Evolutionary conservation across 1,140 invertebrate genomes (phyloP), one percentile per base, ranked within the genome.

Genomic region (Meloidogyne floridensis): DNA sequence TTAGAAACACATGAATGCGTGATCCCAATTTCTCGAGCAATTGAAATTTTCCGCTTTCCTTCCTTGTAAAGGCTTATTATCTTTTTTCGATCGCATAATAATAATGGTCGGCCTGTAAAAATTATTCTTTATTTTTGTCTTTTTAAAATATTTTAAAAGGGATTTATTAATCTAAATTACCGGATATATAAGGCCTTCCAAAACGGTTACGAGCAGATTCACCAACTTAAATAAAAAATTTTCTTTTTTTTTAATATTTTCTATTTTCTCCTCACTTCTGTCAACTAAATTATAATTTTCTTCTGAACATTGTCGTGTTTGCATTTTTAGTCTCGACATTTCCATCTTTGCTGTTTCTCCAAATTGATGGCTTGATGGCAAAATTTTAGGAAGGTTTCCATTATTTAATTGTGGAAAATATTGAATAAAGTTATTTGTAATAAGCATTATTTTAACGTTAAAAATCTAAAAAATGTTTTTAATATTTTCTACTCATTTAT

Each of bases 1-100:
- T 80, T 80, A 43, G 79, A 80, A 13, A 80, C 79, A 72, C 79
- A 80, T n/a, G 79, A 80, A 80, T 80, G 79, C 53, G 79, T 80
- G 8, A 80, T 56, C 13, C 79, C 79, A 13, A 80, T 80, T 32
- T 80, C 79, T 72, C 79, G 43, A 7, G 79, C 79, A 51, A 80
- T 80, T 51, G 79, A 20, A 56, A 80, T 80, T 54, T 80, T 80
- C 9, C 72, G 32, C 8, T 72, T 43, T 3, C 79, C 79, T 3
- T 80, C 72, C 18, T 56, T 47, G 18, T 73, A 73, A 15, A 80
- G 65, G n/a, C 54, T 53, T 42, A 80, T 73, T 15, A 80, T 80
- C 42, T 80, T 80, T 69, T 80, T 72, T 0, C 79, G 71, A 70
- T 80, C 79, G 42, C 72, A 80, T n/a, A 73, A 51, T 15, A 80